Evolutionary conservation across 2,888 invertebrate species (phyloP), one percentile per base, ranked within the genome.

Genomic region (Toxonevra muliebris): DNA sequence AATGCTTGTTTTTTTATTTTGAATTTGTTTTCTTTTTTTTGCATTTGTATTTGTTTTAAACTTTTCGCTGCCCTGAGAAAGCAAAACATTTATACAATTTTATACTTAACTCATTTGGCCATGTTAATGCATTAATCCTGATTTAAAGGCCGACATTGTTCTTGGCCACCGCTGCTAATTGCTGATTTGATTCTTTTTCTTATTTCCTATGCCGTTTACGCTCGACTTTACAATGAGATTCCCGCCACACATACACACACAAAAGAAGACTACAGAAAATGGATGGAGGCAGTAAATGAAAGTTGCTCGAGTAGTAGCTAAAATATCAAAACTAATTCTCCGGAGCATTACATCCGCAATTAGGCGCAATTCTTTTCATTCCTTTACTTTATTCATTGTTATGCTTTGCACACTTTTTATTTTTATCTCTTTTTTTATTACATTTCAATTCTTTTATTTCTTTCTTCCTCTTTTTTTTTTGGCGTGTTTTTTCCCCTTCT

Each of bases 321-420:
- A 30, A 30, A 30, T 30, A 30, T 30, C 30, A 74, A 76, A 80
- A 76, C 75, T 75, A 78, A 80, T 79, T 80, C 80, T 78, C 76
- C 68, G 73, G 80, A 73, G 80, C 75, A 82, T 76, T 77, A 77
- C 81, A 75, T 82, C 76, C 78, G 80, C 80, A 80, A 82, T 80
- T 80, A 81, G 82, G 82, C 80, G 71, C 71, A 75, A 73, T 76
- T 76, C 75, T 77, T 77, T 72, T 71, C 61, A 48, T 48, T 54
- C 57, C 41, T 61, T 61, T 69, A 66, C 73, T 62, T 54, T 59
- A 11, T 40, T 11, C 5, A 41, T n/a, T 42, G 5, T 30, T 30
- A 30, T 30, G 30, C 30, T 30, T 30, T 30, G 30, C 30, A 48
- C 48, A 58, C 15, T 43, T 50, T 1, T 55, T 52, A 40, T 43